Base-by-base conservation (phyloP, 2,797 vertebrate species). In the Acomys russatus region DNA sequence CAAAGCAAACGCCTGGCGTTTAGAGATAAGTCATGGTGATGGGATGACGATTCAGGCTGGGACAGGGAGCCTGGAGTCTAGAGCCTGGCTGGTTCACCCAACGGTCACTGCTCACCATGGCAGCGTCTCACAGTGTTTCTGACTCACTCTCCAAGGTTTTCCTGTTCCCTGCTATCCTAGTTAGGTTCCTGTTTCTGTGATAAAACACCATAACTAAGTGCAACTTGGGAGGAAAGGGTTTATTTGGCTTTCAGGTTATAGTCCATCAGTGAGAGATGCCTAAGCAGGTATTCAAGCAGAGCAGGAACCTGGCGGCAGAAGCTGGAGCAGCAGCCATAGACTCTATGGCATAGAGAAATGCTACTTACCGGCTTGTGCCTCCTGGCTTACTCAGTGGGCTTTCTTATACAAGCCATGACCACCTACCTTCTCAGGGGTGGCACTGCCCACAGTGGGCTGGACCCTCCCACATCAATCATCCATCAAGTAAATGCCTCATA, bases 11-110 rank as follows among this genome's bases (percentile, higher is more conserved):
- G 10, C n/a, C 18, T 25, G 86, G 9, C 56, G 68, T 35, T 38
- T 1, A 0, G 2, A 66, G 54, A 6, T 3, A 54, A 51, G n/a
- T 56, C 35, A 23, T 5, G 17, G 61, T 38, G 44, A 44, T 44
- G 44, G 44, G 28, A 25, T 6, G 17, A 30, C 28, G 33, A 23
- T 28, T 68, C 9, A 68, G 59, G 35, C 3, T 28, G 23, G 25
- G 59, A n/a, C 51, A 56, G 12, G 23, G 35, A 56, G 4, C 6
- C 23, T 35, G 2, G 18, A 49, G 10, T 7, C 28, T 33, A 14
- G 0, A 3, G 74, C 2, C 3, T 1, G n/a, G n/a, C 38, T 7
- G 22, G 63, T 71, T 76, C 25, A 6, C 8, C 0, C 56, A 25
- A 18, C 33, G 44, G 64, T 22, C 28, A 12, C 61, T 56, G 10